Evolutionary conservation across 1,140 invertebrate genomes (phyloP).

Genomic region (Prorops nasuta): DNA sequence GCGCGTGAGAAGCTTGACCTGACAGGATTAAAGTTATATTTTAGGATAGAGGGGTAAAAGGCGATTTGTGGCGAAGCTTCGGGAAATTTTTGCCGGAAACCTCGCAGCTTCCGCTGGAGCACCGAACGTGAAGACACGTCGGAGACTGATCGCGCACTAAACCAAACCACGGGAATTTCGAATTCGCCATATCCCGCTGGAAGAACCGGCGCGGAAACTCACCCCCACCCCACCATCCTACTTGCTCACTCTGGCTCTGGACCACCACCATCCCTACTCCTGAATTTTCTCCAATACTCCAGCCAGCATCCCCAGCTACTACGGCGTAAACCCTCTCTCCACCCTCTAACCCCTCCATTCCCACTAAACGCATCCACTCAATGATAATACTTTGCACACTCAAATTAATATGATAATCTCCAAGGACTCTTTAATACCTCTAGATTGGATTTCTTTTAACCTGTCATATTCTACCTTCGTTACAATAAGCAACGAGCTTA

Average conservation of each 20-base stretch:
- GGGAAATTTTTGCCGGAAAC: conserved; percentile 27
- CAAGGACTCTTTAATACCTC: too few species aligned
- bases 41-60: too few species aligned
- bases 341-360: too few species aligned
- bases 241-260: conserved; percentile 17
- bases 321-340: too few species aligned
- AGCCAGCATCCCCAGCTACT: conserved; percentile 10
- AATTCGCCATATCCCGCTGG: conserved; percentile 31
- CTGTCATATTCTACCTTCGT: too few species aligned
- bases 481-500: too few species aligned
- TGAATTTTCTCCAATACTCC: conserved; percentile 23
- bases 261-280: conserved; percentile 22
- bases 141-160: conserved; percentile 50
- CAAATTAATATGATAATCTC: too few species aligned
- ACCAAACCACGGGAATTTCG: conserved; percentile 39
- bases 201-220: conserved; percentile 19
- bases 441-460: too few species aligned
- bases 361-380: not conserved
- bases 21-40: too few species aligned
- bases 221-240: conserved; percentile 30
- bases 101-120: conserved; percentile 39
- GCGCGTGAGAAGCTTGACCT: too few species aligned
- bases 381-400: too few species aligned
- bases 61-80: too few species aligned
- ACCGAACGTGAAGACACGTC: conserved; percentile 47